Evolutionary conservation across 2,113 vertebrate species (phyloP).

Genomic region (Strix aluco): DNA sequence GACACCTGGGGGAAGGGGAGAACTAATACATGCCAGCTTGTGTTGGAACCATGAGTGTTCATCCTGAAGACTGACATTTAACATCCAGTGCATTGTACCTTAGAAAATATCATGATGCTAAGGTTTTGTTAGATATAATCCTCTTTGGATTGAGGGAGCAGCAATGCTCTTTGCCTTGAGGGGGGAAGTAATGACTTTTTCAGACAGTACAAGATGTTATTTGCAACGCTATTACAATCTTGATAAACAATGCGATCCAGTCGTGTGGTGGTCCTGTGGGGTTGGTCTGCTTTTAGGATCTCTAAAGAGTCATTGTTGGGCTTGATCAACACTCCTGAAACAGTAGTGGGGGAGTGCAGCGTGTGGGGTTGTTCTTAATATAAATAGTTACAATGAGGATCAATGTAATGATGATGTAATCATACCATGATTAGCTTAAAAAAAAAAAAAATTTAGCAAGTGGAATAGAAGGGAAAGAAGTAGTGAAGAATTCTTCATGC

Average conservation of each 20-base stretch:
- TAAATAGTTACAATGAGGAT: not conserved
- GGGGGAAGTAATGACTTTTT: not conserved
- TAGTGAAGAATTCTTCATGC: not conserved
- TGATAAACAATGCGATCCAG: not conserved
- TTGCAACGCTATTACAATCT: not conserved
- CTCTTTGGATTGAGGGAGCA: not conserved
- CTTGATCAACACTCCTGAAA: not conserved
- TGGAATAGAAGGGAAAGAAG: not conserved
- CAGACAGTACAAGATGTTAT: not conserved
- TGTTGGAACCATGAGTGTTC: not conserved
- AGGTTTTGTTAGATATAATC: not conserved
- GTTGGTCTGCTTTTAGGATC: not conserved
- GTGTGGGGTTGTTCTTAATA: not conserved
- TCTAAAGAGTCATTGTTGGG: not conserved
- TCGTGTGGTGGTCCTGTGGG: not conserved
- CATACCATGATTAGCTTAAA: not conserved
- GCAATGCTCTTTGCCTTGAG: not conserved
- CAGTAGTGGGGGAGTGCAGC: not conserved
- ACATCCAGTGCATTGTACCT: not conserved
- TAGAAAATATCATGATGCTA: not conserved
- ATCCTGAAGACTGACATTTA: not conserved
- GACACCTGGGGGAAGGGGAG: not conserved
- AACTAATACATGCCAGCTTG: not conserved
- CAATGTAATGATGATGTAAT: not conserved
- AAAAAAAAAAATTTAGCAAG: not conserved